These are phyloP conservation scores for Cololabis saira DNA, from an alignment of 2,113 vertebrate species.

Conservation along the genomic window DNA sequence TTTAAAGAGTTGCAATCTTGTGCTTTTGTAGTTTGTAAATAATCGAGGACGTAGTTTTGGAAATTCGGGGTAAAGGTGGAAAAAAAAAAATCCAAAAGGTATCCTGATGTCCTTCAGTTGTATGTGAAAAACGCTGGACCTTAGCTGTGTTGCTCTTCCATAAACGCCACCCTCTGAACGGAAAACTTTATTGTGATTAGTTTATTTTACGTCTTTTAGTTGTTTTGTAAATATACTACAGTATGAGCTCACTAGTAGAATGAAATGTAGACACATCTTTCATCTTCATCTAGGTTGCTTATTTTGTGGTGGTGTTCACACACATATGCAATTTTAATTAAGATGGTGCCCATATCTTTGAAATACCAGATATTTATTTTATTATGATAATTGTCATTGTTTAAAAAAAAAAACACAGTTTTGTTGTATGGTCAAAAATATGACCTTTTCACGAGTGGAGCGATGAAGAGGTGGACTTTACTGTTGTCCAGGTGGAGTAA, in stretches of 20 bases:
- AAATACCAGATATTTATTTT: slow-evolving; percentile 89
- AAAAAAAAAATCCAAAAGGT: slow-evolving; percentile 1
- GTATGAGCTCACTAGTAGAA: too few species aligned
- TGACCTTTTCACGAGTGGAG: slow-evolving; percentile 46
- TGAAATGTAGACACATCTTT: slow-evolving; percentile 19
- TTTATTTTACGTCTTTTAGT: too few species aligned
- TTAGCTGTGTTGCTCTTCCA: background rate
- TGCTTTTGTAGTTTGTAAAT: slow-evolving; percentile 65
- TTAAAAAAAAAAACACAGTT: slow-evolving; percentile 75
- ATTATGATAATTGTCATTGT: slow-evolving; percentile 89
- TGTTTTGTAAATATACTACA: too few species aligned
- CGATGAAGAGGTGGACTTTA: slow-evolving; percentile 46
- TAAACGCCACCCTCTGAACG: too few species aligned
- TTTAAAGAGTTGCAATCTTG: slow-evolving; percentile 25
- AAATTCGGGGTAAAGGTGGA: slow-evolving; percentile 26
- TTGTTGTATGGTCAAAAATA: slow-evolving; percentile 66
- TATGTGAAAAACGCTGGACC: slow-evolving; percentile 34
- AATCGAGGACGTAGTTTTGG: slow-evolving; percentile 59
- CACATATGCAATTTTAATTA: slow-evolving; percentile 79
- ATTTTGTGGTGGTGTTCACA: slow-evolving; percentile 53
- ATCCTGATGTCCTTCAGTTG: slow-evolving; percentile 33
- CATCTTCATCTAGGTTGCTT: slow-evolving; percentile 33
- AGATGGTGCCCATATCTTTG: slow-evolving; percentile 86
- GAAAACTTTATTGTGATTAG: too few species aligned
- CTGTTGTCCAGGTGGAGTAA: slow-evolving; percentile 76